Conservation (phyloP, 2,797 vertebrate genomes). For the Amphiprion clarkii region DNA sequence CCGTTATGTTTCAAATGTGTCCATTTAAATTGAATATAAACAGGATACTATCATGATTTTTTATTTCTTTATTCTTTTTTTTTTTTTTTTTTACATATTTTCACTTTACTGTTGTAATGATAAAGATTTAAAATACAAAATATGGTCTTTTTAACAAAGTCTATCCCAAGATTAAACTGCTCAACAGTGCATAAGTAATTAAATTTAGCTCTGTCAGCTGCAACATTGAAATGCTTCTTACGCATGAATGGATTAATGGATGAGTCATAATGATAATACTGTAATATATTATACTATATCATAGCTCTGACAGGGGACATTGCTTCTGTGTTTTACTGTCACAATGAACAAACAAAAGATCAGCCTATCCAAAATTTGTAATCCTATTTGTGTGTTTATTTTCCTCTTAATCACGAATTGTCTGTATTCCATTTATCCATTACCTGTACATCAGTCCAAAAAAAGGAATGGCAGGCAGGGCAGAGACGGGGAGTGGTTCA, state of each 20-base stretch:
- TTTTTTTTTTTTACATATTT: background rate
- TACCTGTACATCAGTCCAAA: background rate
- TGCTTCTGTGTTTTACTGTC: too few relatives aligned
- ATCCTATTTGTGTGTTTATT: background rate
- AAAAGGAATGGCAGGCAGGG: background rate
- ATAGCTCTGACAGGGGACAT: too few relatives aligned
- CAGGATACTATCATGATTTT: too few relatives aligned
- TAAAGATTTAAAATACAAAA: background rate
- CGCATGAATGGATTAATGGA: background rate
- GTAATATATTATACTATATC: too few relatives aligned
- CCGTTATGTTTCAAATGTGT: too few relatives aligned
- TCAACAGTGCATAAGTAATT: background rate
- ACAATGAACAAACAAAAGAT: background rate
- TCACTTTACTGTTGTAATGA: background rate
- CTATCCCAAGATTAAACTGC: background rate
- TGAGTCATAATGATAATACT: too few relatives aligned
- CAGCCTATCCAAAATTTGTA: background rate
- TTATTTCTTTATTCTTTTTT: too few relatives aligned
- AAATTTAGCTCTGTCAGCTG: background rate
- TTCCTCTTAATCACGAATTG: background rate
- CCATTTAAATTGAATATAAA: too few relatives aligned
- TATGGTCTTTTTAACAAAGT: background rate
- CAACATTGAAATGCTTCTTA: background rate
- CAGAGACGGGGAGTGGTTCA: slow-evolving; percentile 1
- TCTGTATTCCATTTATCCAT: background rate